These are phyloP conservation scores for Molossus molossus DNA, from an alignment of 2,797 vertebrate species.

Conservation along the genomic window DNA sequence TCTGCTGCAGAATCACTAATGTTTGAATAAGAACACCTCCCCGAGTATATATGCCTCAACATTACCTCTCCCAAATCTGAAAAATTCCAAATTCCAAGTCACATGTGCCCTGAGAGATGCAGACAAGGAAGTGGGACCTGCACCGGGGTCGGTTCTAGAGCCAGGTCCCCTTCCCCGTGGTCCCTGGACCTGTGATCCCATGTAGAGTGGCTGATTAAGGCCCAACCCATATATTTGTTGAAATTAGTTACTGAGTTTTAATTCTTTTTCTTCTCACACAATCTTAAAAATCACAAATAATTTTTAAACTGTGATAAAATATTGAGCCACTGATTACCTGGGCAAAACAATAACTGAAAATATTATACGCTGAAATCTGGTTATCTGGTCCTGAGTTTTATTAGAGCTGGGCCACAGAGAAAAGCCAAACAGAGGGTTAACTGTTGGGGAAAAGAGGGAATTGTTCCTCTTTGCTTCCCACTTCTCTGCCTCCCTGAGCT, in stretches of 20 bases:
- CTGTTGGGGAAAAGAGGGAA: background rate
- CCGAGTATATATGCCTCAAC: background rate
- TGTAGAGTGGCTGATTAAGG: background rate
- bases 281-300: constrained; percentile 39
- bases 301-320: constrained; percentile 60
- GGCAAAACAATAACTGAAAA: constrained; percentile 53
- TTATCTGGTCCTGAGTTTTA: constrained; percentile 15
- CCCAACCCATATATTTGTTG: background rate
- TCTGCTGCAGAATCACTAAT: background rate
- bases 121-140: background rate
- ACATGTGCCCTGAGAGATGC: background rate
- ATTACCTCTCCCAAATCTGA: background rate
- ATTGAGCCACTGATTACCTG: background rate
- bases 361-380: background rate
- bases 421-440: constrained; percentile 10
- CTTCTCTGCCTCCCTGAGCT: background rate
- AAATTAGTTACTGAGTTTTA: constrained; percentile 6
- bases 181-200: background rate
- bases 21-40: background rate
- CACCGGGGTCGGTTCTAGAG: background rate
- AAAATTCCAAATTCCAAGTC: constrained; percentile 11
- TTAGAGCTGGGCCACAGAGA: constrained; percentile 45
- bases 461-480: background rate
- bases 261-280: constrained; percentile 28
- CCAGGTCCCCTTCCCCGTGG: background rate